A percentile compares a stretch with the other conserved stretches of the same genome.
phyloP scores from a whole-genome alignment of 2,113 vertebrate genomes.

The Nanorana parkeri region DNA sequence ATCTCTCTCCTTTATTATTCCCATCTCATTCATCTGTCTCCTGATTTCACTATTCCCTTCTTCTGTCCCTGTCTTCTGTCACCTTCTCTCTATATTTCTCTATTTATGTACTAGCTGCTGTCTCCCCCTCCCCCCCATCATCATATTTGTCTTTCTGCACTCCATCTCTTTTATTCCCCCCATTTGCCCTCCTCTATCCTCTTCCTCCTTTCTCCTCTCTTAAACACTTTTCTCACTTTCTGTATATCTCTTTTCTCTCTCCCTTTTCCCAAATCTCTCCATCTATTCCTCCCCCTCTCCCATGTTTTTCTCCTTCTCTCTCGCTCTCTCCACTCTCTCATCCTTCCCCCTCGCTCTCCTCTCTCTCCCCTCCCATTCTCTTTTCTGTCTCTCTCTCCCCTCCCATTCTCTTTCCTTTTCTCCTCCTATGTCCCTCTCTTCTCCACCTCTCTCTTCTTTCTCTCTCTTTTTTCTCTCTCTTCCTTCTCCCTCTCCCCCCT shows the following conservation, averaged over 20 bases:
- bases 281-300: too few species aligned
- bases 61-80: background rate
- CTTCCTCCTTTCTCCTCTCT: background rate
- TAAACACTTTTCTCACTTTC: background rate
- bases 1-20: background rate
- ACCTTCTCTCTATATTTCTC: background rate
- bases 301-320: too few species aligned
- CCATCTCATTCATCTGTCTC: too few species aligned
- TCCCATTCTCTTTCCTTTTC: background rate
- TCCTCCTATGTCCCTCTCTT: too few species aligned
- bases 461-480: background rate
- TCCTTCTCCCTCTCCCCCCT: too few species aligned
- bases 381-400: background rate
- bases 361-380: too few species aligned
- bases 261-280: too few species aligned
- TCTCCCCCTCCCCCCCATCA: background rate
- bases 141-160: background rate
- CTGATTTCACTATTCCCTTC: background rate
- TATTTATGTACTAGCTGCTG: background rate
- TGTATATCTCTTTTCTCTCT: too few species aligned
- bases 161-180: too few species aligned
- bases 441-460: too few species aligned
- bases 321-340: too few species aligned
- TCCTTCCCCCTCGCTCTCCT: background rate
- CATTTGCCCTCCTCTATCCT: too few species aligned